Conservation (phyloP, 2,888 invertebrate genomes). For the Cistogaster globosa region DNA sequence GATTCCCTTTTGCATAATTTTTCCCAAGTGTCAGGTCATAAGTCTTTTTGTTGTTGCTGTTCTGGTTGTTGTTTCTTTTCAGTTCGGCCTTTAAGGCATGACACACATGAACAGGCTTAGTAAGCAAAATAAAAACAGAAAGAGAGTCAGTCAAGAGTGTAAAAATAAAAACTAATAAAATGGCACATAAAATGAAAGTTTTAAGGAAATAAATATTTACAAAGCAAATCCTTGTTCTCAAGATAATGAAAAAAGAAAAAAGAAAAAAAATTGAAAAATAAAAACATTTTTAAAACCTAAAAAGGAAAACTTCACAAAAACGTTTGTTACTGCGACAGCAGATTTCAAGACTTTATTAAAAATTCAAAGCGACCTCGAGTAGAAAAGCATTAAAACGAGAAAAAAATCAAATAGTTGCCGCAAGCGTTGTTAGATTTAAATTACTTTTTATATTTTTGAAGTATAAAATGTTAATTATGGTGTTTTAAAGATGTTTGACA, state of each 20-base stretch:
- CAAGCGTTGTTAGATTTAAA: background rate
- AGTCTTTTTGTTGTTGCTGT: slow-evolving; percentile 60
- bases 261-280: background rate
- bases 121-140: slow-evolving; percentile 20
- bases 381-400: background rate
- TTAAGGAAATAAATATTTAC: slow-evolving; percentile 62
- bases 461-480: too few species aligned
- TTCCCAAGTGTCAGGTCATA: slow-evolving; percentile 71
- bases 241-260: slow-evolving; percentile 35
- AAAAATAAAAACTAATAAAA: slow-evolving; percentile 29
- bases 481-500: too few species aligned
- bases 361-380: slow-evolving; percentile 13
- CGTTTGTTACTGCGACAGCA: slow-evolving; percentile 1
- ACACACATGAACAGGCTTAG: slow-evolving; percentile 60
- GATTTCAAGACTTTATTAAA: slow-evolving; percentile 9
- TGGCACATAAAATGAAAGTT: slow-evolving; percentile 58
- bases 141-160: background rate
- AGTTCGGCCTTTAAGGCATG: slow-evolving; percentile 63
- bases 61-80: slow-evolving; percentile 31
- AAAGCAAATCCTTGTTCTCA: slow-evolving; percentile 42
- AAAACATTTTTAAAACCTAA: slow-evolving; percentile 12
- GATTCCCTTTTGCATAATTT: slow-evolving; percentile 68
- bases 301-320: slow-evolving; percentile 11
- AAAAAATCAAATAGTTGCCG: background rate
- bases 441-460: too few species aligned